Percentiles rank a stretch among this genome's conserved stretches.
Evolutionary conservation across 2,797 vertebrate species (phyloP).

Genomic region (Ceryle rudis): DNA sequence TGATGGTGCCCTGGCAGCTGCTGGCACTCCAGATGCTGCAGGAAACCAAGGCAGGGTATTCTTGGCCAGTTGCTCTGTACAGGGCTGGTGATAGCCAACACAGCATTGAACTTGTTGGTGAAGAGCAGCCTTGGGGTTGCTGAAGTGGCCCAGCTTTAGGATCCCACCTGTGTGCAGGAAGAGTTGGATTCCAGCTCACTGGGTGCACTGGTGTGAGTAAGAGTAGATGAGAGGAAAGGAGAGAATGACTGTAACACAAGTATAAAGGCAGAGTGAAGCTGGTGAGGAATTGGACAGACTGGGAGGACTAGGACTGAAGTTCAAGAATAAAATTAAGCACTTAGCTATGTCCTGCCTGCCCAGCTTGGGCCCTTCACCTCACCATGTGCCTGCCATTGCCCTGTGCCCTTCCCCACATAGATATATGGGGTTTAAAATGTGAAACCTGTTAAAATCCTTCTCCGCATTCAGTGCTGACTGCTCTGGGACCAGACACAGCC

Average conservation of each 20-base stretch:
- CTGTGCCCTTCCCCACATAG: not conserved
- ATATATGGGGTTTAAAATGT: not conserved
- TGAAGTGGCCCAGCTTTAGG: not conserved
- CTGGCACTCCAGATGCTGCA: not conserved
- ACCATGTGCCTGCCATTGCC: rapidly evolving
- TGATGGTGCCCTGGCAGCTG: not conserved
- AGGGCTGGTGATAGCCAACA: not conserved
- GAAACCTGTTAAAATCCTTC: not conserved
- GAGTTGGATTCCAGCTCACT: not conserved
- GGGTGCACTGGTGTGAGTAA: not conserved
- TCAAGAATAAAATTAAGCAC: not conserved
- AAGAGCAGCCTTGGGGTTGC: not conserved
- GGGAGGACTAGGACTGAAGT: not conserved
- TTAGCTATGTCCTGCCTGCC: not conserved
- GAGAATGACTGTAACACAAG: not conserved
- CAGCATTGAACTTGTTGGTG: rapidly evolving
- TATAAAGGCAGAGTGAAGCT: not conserved
- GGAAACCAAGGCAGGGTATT: not conserved
- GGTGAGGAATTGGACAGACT: rapidly evolving
- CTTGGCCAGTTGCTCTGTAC: not conserved
- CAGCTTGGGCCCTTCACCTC: not conserved
- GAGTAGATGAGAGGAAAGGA: not conserved
- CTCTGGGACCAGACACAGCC: not conserved
- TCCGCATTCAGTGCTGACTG: not conserved
- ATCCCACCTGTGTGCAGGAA: not conserved